Evolutionary conservation across 92 coral and sea anemone species (phyloP).

Genomic region (Heliopora coerulea): DNA sequence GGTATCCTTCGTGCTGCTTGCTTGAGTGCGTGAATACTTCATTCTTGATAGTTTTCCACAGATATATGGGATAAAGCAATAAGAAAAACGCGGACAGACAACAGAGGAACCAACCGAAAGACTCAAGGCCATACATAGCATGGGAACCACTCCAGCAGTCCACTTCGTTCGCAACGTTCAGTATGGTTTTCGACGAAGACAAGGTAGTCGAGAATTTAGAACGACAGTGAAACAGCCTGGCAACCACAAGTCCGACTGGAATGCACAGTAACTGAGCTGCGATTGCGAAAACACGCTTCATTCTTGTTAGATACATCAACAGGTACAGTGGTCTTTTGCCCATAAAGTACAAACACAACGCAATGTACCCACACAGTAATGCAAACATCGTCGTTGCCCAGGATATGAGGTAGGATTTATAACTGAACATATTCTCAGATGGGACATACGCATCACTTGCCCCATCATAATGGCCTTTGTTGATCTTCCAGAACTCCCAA

Average conservation of each 20-base stretch:
- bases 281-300: conserved; percentile 87
- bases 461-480: conserved; percentile 65
- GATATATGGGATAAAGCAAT: conserved; percentile 79
- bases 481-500: conserved; percentile 87
- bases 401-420: conserved; percentile 75
- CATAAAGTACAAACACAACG: conserved; percentile 62
- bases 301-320: conserved; percentile 83
- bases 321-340: conserved; percentile 79
- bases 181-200: conserved; percentile 25
- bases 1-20: conserved; percentile 92
- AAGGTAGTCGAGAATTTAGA: conserved; percentile 26
- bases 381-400: conserved; percentile 66
- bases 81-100: conserved; percentile 66
- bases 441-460: conserved; percentile 64
- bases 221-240: conserved; percentile 90
- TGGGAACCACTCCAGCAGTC: conserved; percentile 89
- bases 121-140: conserved; percentile 51
- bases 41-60: conserved; percentile 74
- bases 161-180: conserved; percentile 81
- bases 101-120: conserved; percentile 31
- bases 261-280: conserved; percentile 71
- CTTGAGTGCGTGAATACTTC: conserved; percentile 82
- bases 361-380: conserved; percentile 64
- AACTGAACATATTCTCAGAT: conserved; percentile 62
- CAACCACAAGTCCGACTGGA: conserved; percentile 79